A percentile compares a stretch with the other conserved stretches of the same genome.
Evolutionary conservation across 53 echinoderm and acorn worm species (phyloP).

Genomic region (Arbacia lixula): DNA sequence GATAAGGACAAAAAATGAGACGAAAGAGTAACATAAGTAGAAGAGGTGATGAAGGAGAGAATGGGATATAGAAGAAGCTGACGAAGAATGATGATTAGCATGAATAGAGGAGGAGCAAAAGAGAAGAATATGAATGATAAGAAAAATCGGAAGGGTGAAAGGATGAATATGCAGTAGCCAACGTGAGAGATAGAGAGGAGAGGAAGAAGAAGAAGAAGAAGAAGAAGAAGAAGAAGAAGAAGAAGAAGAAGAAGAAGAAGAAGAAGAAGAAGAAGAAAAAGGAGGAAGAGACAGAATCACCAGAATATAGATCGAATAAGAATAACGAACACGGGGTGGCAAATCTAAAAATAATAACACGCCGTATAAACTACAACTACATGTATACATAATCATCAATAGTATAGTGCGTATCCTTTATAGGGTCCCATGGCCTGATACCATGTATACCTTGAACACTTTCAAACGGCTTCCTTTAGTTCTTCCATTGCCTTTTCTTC

Average conservation of each 20-base stretch:
- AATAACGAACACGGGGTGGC: background rate
- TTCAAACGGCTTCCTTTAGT: conserved; percentile 11
- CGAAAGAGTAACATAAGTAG: too few species aligned
- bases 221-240: conserved; percentile 16
- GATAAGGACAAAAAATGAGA: too few species aligned
- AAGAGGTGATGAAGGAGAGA: too few species aligned
- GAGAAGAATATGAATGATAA: too few species aligned
- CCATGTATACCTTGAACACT: background rate
- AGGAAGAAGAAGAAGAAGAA: background rate
- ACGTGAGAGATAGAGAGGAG: background rate
- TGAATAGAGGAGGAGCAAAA: background rate
- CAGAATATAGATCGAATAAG: background rate
- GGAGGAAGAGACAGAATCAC: background rate
- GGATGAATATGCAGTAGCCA: background rate
- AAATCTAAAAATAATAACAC: too few species aligned
- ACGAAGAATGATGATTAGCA: too few species aligned
- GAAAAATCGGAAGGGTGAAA: background rate
- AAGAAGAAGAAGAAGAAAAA: background rate
- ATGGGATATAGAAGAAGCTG: too few species aligned
- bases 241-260: background rate
- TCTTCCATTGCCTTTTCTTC: background rate
- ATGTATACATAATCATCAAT: too few species aligned
- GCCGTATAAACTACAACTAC: too few species aligned
- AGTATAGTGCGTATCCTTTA: too few species aligned
- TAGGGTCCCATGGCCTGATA: background rate